phyloP scores from a whole-genome alignment of 2,888 invertebrate genomes.

The Apodemia arnacis region DNA sequence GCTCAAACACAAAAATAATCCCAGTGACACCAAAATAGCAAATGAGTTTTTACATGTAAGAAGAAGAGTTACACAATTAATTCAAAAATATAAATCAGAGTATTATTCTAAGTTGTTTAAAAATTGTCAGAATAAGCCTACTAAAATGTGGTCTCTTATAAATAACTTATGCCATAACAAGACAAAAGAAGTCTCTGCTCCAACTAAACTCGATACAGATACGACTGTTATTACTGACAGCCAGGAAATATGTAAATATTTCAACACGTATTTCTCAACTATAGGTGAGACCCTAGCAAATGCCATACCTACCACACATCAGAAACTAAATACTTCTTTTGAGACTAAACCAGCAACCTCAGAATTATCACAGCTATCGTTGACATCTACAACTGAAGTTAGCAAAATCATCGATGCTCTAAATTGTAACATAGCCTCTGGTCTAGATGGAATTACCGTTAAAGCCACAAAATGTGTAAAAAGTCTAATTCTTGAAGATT shows the following conservation, averaged over 20 bases:
- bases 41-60: too few relatives aligned
- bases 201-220: background rate
- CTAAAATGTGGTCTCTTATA: too few relatives aligned
- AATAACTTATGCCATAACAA: background rate
- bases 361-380: background rate
- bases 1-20: background rate
- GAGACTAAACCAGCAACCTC: background rate
- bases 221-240: background rate
- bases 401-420: background rate
- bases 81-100: constrained; percentile 16
- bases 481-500: background rate
- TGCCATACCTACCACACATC: background rate
- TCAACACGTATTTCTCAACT: background rate
- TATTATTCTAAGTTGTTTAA: constrained; percentile 46
- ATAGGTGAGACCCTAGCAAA: background rate
- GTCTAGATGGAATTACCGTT: background rate
- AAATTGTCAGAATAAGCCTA: background rate
- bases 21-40: constrained; percentile 5
- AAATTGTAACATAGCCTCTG: background rate
- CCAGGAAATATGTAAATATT: background rate
- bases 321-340: background rate
- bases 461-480: background rate
- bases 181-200: background rate
- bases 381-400: background rate
- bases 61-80: constrained; percentile 33